A percentile compares a stretch with the other conserved stretches of the same genome.
Conservation (phyloP, 2,888 invertebrate species). For the Eupithecia dodoneata region DNA sequence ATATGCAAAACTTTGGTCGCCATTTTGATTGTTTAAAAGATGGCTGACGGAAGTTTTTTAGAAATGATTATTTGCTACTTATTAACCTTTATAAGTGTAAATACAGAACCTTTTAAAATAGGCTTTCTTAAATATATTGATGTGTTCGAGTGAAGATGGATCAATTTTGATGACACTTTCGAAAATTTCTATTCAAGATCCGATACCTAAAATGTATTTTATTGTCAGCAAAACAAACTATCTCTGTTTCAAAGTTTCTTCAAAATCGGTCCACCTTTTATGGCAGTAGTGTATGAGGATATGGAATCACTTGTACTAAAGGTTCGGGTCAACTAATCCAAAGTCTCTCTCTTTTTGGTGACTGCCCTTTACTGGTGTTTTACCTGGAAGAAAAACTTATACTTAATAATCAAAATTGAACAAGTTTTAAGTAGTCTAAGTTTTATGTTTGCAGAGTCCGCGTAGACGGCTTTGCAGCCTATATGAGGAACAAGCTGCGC, state of each 20-base stretch:
- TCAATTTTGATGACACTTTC: constrained; percentile 27
- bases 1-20: constrained; percentile 7
- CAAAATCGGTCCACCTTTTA: constrained; percentile 41
- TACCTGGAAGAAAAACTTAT: constrained; percentile 61
- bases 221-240: constrained; percentile 34
- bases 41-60: constrained; percentile 5
- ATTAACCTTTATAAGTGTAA: constrained; percentile 15
- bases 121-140: constrained; percentile 30
- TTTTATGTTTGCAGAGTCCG: too few species aligned
- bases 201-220: constrained; percentile 22
- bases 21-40: constrained; percentile 17
- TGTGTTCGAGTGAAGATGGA: constrained; percentile 32
- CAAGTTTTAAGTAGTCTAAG: too few species aligned
- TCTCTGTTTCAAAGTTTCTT: constrained; percentile 38
- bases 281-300: constrained; percentile 69
- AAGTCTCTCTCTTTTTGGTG: constrained; percentile 55
- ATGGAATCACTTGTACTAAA: constrained; percentile 78
- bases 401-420: not conserved
- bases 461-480: too few species aligned
- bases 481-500: too few species aligned
- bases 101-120: constrained; percentile 12
- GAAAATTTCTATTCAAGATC: constrained; percentile 18
- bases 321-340: constrained; percentile 58
- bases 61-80: not conserved
- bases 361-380: constrained; percentile 51